Evolutionary conservation across 2,888 invertebrate genomes (phyloP).

Genomic region (Catocala nupta): DNA sequence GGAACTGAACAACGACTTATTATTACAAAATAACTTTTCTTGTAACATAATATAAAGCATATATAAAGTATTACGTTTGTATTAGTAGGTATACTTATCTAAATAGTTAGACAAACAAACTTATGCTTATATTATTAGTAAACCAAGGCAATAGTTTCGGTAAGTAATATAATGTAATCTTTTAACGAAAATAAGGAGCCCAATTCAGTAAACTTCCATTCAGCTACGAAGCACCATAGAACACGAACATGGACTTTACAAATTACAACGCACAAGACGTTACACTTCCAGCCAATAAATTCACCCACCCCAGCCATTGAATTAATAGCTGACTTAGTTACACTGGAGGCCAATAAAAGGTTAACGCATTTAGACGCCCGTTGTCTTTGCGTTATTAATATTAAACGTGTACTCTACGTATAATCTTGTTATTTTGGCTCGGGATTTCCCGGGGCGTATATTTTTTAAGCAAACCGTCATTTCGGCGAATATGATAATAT

Average conservation of each 20-base stretch:
- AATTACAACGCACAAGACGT: slow-evolving; percentile 41
- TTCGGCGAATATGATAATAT: neutral
- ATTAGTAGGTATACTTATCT: no score
- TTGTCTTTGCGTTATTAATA: slow-evolving; percentile 33
- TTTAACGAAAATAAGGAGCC: slow-evolving; percentile 2
- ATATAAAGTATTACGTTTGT: no score
- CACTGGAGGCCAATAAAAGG: slow-evolving; percentile 47
- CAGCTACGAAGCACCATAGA: slow-evolving; percentile 5
- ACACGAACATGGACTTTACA: slow-evolving; percentile 28
- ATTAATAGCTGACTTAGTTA: slow-evolving; percentile 48
- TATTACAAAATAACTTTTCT: no score
- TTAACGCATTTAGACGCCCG: slow-evolving; percentile 35
- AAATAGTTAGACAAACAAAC: no score
- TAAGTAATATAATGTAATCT: no score
- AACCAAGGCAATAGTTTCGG: no score
- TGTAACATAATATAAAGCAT: no score
- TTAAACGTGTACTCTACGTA: slow-evolving; percentile 23
- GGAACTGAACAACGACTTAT: no score
- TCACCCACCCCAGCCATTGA: slow-evolving; percentile 42
- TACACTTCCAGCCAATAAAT: slow-evolving; percentile 47
- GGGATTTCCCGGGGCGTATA: neutral
- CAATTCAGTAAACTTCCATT: neutral
- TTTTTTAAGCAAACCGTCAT: neutral
- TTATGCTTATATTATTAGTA: no score
- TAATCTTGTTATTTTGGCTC: slow-evolving; percentile 28